These are phyloP conservation scores for Rostratula benghalensis DNA, from an alignment of 2,113 vertebrate genomes.

Conservation along the genomic window DNA sequence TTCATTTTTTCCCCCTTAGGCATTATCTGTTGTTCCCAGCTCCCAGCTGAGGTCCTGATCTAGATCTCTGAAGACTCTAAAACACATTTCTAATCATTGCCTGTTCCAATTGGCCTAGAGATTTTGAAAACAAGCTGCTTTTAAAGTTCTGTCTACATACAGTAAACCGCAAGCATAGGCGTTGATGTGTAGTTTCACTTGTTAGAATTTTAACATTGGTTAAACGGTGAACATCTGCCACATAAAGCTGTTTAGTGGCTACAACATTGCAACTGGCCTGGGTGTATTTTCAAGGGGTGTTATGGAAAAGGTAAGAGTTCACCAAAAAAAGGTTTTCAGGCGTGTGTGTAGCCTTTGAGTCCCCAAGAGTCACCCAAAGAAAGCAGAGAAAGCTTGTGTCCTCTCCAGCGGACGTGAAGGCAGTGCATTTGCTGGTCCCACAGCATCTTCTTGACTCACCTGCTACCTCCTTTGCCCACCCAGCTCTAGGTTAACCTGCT, in stretches of 20 bases:
- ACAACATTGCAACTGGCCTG: fast-evolving
- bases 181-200: background rate
- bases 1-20: background rate
- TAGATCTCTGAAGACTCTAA: background rate
- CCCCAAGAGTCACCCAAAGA: background rate
- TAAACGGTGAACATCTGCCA: background rate
- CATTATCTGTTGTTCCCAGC: background rate
- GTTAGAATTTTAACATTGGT: background rate
- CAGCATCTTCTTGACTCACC: background rate
- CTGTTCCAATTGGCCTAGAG: background rate
- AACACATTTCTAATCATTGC: background rate
- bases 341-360: background rate
- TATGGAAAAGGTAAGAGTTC: background rate
- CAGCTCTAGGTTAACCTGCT: background rate
- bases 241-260: background rate
- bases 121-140: constrained; percentile 18
- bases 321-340: background rate
- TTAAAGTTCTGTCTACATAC: background rate
- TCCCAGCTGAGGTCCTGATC: background rate
- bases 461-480: background rate
- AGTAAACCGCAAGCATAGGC: background rate
- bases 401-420: fast-evolving
- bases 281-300: background rate
- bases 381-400: background rate
- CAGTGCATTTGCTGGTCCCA: background rate